Evolutionary conservation across 2,888 invertebrate species (phyloP).

Genomic region (Gnatocerus cornutus): DNA sequence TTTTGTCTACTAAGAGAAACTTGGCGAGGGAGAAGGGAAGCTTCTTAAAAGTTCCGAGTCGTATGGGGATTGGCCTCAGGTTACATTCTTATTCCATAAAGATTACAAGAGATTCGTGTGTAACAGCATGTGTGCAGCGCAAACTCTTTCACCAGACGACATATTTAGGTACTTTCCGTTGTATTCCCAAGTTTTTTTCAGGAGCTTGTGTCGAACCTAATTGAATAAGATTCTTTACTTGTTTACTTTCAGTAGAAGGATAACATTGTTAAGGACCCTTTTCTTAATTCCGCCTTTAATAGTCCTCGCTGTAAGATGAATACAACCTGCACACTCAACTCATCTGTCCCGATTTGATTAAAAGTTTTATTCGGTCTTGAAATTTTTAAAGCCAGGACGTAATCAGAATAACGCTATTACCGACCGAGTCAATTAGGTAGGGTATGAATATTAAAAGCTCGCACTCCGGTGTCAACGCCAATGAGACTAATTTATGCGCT

Average conservation of each 20-base stretch:
- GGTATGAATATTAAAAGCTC: slow-evolving; percentile 68
- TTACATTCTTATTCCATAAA: slow-evolving; percentile 68
- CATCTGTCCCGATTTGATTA: slow-evolving; percentile 65
- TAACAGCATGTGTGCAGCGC: slow-evolving; percentile 58
- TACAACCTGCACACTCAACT: slow-evolving; percentile 54
- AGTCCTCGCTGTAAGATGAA: slow-evolving; percentile 56
- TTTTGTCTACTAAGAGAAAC: too few species aligned
- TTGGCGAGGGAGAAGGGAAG: neutral
- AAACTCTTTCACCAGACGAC: slow-evolving; percentile 33
- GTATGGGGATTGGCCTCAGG: slow-evolving; percentile 30
- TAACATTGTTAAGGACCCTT: slow-evolving; percentile 65
- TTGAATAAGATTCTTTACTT: slow-evolving; percentile 61
- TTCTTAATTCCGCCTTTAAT: slow-evolving; percentile 63
- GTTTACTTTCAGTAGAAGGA: slow-evolving; percentile 63
- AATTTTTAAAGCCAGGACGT: slow-evolving; percentile 66
- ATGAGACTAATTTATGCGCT: slow-evolving; percentile 55
- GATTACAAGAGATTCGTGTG: slow-evolving; percentile 65
- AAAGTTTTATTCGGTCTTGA: slow-evolving; percentile 67
- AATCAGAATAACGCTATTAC: slow-evolving; percentile 69
- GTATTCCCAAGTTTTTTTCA: slow-evolving; percentile 17
- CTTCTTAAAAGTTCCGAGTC: slow-evolving; percentile 27
- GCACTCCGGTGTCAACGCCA: slow-evolving; percentile 56
- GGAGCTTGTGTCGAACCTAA: slow-evolving; percentile 48
- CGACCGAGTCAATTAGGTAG: slow-evolving; percentile 66
- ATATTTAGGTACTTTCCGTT: slow-evolving; percentile 21